Evolutionary conservation across 2,113 vertebrate species (phyloP).

Genomic region (Eclectus roratus): DNA sequence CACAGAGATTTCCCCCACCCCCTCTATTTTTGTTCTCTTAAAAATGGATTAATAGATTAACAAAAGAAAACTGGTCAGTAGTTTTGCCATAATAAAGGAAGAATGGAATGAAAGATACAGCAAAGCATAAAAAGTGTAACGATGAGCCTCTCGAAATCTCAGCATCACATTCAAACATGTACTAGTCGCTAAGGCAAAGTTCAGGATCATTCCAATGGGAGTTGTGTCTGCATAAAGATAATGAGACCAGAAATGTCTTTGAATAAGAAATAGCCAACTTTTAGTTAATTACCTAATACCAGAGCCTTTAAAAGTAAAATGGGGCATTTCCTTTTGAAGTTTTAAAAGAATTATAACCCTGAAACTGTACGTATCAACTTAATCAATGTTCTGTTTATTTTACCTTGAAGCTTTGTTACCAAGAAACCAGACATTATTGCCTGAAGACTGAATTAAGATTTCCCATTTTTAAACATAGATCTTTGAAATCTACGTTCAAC

Average conservation of each 20-base stretch:
- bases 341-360: not conserved
- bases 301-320: not conserved
- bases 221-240: not conserved
- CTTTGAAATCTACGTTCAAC: not conserved
- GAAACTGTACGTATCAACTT: not conserved
- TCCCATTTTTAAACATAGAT: conserved; percentile 14
- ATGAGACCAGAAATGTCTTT: not conserved
- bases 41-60: not conserved
- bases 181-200: not conserved
- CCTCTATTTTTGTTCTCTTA: not conserved
- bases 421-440: not conserved
- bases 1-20: not conserved
- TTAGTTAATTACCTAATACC: not conserved
- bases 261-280: not conserved
- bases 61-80: not conserved
- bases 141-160: not conserved
- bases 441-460: not conserved
- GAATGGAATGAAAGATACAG: not conserved
- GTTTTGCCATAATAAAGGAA: not conserved
- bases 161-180: not conserved
- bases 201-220: not conserved
- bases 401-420: not conserved
- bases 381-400: not conserved
- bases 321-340: not conserved
- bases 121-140: not conserved